Evolutionary conservation across 2,113 vertebrate genomes (phyloP), one percentile per base, ranked within the genome.

Genomic region (Notarius lentiginosus): DNA sequence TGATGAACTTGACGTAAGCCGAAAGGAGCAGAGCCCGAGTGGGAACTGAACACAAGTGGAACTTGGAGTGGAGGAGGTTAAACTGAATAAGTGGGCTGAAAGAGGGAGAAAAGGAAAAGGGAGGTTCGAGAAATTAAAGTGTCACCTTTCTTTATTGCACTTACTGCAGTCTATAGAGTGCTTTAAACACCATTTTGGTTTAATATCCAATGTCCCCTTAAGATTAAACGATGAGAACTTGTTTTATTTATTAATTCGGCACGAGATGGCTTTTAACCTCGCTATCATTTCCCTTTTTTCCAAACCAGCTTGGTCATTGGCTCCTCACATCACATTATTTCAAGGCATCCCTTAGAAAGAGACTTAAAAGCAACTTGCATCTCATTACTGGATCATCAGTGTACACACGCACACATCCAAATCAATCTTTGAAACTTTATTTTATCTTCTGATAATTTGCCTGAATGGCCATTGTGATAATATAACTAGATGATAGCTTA

Each of bases 1-100:
- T 98, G 93, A 98, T 97, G 86, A 98, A 98, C 92, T 98, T 98
- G 94, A 98, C 97, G 91, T 98, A 98, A 86, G 97, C 96, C 0
- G 97, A 98, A 84, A 98, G 95, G 87, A 98, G 95, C 87, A 98
- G 95, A 27, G 97, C 97, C 0, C 97, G 95, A 0, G 97, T 98
- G 1, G 97, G 96, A 79, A 98, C 97, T 0, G 97, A 98, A 90
- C 97, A 98, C 92, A 98, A 92, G 87, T 98, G 97, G 94, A 98
- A 98, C 94, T 98, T 98, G 63, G 97, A 98, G 89, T 98, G 97
- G 76, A 98, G 96, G 65, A 98, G 94, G 86, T 97, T 97, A 93
- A 98, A 98, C 94, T 98, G 97, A 88, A 98, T 96, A 0, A 97
- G 93, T 6, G 97, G 97, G 90, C 97, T 97, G 17, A 85, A 1